Evolutionary conservation across 1,140 invertebrate species (phyloP), one percentile per base, ranked within the genome.

Genomic region (Drosophila nannoptera): DNA sequence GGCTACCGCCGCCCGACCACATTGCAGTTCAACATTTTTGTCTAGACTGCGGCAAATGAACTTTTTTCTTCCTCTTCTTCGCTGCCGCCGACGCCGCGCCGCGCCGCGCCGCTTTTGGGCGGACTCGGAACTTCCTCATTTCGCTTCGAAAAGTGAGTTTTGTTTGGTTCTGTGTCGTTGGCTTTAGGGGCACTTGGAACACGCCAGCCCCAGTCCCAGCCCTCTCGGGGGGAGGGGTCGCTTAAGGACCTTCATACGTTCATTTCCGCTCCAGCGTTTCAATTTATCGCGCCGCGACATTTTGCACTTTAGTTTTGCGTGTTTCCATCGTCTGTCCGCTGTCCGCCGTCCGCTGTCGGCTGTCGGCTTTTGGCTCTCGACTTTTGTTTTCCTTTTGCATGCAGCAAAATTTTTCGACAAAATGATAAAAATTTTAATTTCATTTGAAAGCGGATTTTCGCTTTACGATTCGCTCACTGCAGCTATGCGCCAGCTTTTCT

Each of bases 31-130:
- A 40, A 75, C 54, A 73, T 72, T 80, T 64, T 81, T 74, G 80
- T 84, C 80, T 84, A 84, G 80, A 84, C 80, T 84, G 80, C 80
- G 80, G 80, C 77, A 84, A 84, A 84, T 84, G 61, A 81, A 84
- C 69, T 84, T 72, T 60, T 83, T 63, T 16, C 6, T 45, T 58
- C 52, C 14, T 59, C 75, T 42, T 32, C 71, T 75, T 75, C 22
- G 22, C 22, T 3, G 22, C 22, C 22, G 22, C 22, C 22, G 22
- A 1, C 22, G 22, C 3, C 22, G 22, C 22, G n/a, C n/a, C n/a
- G n/a, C n/a, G n/a, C n/a, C n/a, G n/a, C n/a, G n/a, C 3, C 22
- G 22, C 22, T 22, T 22, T 22, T 22, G 22, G 22, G 22, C 22
- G 22, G 22, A 22, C 22, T 22, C 22, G 1, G 22, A 22, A 22